Evolutionary conservation across 2,797 vertebrate species (phyloP), one percentile per base, ranked within the genome.

Genomic region (Alectoris magna): DNA sequence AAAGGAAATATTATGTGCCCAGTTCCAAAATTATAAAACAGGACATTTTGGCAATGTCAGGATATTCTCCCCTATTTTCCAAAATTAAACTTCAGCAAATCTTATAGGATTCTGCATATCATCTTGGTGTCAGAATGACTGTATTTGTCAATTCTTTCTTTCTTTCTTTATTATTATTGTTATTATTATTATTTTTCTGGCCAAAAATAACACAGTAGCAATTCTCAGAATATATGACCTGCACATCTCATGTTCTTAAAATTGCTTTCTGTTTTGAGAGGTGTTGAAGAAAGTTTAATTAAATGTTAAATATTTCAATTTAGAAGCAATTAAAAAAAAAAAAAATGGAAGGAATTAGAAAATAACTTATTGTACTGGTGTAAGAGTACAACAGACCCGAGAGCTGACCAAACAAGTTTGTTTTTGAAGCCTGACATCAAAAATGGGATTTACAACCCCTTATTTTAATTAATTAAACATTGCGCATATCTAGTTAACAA

Each of bases 11-110:
- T 53, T 77, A 75, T 39, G 77, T 69, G 31, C 9, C 1, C 0
- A 0, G 24, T 82, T 86, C 82, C 90, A 92, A 92, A 95, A 91
- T 94, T 95, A 91, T 84, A 89, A 91, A 92, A 9, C 15, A 34
- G 55, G 44, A 72, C 7, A 59, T 89, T 91, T 89, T 94, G 92
- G 88, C 81, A 85, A 84, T 59, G 59, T 84, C 70, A 80, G 46
- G 85, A 85, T 90, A 87, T 68, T 51, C 19, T 6, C 19, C 53
- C 11, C 6, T 81, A 68, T 78, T 60, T 91, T 79, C 90, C 87
- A 95, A 77, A 93, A 83, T 67, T 81, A 85, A 88, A 60, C 80
- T 89, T 93, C 90, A 89, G 46, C 9, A 71, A 67, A 78, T 72
- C 12, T 81, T 60, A 46, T 44, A 87, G 27, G 63, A 36, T 31